Percentiles rank a stretch among this genome's conserved stretches.
Evolutionary conservation across 1,140 invertebrate genomes (phyloP).

Genomic region (Drosophila pectinifera): DNA sequence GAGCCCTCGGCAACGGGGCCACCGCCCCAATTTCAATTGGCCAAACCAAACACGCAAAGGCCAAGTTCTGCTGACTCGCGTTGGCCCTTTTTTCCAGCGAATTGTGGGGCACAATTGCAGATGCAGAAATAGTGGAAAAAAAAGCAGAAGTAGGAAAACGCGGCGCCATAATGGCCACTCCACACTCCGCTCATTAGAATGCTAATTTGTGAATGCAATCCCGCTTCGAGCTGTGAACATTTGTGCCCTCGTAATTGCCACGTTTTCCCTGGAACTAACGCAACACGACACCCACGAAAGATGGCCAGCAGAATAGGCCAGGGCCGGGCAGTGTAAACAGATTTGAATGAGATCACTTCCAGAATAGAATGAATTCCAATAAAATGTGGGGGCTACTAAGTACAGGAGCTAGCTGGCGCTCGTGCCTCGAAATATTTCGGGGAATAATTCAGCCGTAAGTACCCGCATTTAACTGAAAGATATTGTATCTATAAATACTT

Average conservation of each 20-base stretch:
- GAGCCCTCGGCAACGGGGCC: conserved; percentile 4
- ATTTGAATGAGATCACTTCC: conserved; percentile 44
- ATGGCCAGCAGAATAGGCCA: conserved; percentile 24
- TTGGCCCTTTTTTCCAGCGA: conserved; percentile 40
- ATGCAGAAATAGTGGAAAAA: not conserved
- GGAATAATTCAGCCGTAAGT: conserved; percentile 11
- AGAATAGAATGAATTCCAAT: conserved; percentile 31
- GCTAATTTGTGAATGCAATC: conserved; percentile 79
- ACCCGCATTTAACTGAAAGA: conserved; percentile 7
- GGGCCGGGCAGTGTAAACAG: conserved; percentile 36
- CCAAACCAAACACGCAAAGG: conserved; percentile 70
- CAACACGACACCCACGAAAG: conserved; percentile 33
- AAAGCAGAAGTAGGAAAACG: conserved; percentile 25
- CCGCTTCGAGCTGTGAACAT: conserved; percentile 57
- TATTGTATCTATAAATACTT: conserved; percentile 30
- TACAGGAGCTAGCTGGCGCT: conserved; percentile 8
- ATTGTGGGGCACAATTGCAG: conserved; percentile 42
- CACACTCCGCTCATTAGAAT: conserved; percentile 65
- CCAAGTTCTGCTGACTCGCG: conserved; percentile 43
- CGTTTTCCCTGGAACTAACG: conserved; percentile 49
- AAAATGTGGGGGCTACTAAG: not conserved
- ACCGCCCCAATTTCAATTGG: conserved; percentile 60
- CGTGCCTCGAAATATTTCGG: not conserved
- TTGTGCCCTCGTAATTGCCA: conserved; percentile 55
- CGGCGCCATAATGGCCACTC: conserved; percentile 67